Conservation (phyloP, 2,888 invertebrate species). For the Stenotaenia linearis region DNA sequence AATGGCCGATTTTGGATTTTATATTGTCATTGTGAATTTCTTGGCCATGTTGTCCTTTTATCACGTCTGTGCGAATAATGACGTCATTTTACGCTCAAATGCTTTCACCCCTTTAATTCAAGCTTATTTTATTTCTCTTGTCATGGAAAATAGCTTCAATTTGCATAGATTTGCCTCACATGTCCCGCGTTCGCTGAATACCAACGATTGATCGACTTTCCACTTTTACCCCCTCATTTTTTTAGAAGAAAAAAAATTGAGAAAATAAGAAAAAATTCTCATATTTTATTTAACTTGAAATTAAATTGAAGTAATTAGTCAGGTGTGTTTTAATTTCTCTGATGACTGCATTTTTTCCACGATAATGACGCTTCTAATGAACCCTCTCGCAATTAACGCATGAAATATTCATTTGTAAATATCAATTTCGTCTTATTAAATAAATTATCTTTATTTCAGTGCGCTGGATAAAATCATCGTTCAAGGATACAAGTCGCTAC, state of each 20-base stretch:
- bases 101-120: constrained; percentile 26
- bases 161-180: constrained; percentile 34
- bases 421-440: not conserved
- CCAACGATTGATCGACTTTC: constrained; percentile 14
- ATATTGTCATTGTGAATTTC: not conserved
- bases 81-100: constrained; percentile 26
- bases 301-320: not conserved
- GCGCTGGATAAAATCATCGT: constrained; percentile 94
- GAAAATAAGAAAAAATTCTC: not conserved
- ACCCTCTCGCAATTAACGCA: not conserved
- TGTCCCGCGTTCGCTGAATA: constrained; percentile 10
- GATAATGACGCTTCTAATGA: not conserved
- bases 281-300: not conserved
- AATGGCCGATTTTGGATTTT: not conserved
- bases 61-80: constrained; percentile 3
- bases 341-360: not conserved
- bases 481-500: constrained; percentile 92
- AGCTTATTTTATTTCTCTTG: constrained; percentile 21
- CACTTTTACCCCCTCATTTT: not conserved
- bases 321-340: not conserved
- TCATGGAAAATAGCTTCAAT: constrained; percentile 26
- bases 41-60: constrained; percentile 1
- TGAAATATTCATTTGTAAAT: not conserved
- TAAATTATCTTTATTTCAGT: constrained; percentile 47
- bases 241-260: not conserved